Conservation (phyloP, 2,797 vertebrate species). For the Brachyalestes nurse region DNA sequence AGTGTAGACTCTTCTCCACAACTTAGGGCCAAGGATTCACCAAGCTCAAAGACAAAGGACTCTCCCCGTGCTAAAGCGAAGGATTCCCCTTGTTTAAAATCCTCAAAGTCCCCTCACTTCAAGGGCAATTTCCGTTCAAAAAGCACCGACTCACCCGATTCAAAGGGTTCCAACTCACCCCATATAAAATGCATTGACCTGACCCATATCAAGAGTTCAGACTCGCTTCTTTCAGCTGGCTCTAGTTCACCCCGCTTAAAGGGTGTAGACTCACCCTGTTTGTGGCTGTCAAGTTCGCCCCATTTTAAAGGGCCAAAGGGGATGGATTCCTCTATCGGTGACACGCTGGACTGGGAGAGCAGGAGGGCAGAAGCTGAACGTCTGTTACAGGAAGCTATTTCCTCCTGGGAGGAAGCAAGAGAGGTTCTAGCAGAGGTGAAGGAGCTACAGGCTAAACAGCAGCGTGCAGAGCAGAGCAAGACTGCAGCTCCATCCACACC, state of each 20-base stretch:
- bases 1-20: slow-evolving; percentile 71
- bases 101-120: slow-evolving; percentile 68
- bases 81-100: slow-evolving; percentile 73
- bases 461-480: slow-evolving; percentile 36
- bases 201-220: slow-evolving; percentile 51
- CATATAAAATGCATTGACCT: slow-evolving; percentile 49
- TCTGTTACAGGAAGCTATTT: slow-evolving; percentile 89
- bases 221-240: slow-evolving; percentile 47
- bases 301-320: slow-evolving; percentile 60
- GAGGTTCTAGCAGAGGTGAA: slow-evolving; percentile 91
- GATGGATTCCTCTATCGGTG: slow-evolving; percentile 67
- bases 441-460: slow-evolving; percentile 81
- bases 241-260: slow-evolving; percentile 52
- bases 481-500: slow-evolving; percentile 10
- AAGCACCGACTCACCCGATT: slow-evolving; percentile 61
- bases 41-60: slow-evolving; percentile 62
- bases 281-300: slow-evolving; percentile 42
- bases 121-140: slow-evolving; percentile 64
- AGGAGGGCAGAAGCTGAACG: slow-evolving; percentile 86
- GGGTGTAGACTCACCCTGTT: slow-evolving; percentile 45
- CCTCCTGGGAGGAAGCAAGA: slow-evolving; percentile 92
- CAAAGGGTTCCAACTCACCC: slow-evolving; percentile 58
- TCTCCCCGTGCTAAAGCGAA: slow-evolving; percentile 53
- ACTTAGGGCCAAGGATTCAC: slow-evolving; percentile 62
- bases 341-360: slow-evolving; percentile 74